phyloP scores from a whole-genome alignment of 2,113 vertebrate genomes.

The Pomatostomus ruficeps region DNA sequence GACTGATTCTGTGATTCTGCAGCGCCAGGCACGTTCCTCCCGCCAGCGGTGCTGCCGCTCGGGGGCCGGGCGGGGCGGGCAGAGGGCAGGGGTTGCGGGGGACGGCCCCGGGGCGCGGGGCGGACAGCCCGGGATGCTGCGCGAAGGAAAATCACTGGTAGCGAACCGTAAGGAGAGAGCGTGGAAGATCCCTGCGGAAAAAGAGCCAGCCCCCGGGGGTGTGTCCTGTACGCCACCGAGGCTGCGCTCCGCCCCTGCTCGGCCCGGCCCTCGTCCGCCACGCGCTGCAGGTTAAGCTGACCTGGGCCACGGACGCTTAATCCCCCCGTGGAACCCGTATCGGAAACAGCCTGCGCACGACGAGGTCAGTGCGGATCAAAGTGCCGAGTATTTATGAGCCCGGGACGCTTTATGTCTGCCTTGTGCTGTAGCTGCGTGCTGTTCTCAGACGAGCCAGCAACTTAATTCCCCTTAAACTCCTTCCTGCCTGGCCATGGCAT shows the following conservation, averaged over 20 bases:
- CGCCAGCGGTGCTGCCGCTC: not conserved
- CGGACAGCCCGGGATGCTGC: too few species aligned
- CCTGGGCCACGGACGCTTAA: too few species aligned
- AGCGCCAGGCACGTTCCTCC: not conserved
- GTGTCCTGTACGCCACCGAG: fast-evolving
- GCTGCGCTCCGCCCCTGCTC: not conserved
- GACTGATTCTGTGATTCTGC: not conserved
- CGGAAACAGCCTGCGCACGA: not conserved
- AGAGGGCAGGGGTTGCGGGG: not conserved
- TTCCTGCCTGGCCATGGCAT: too few species aligned
- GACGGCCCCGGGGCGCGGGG: not conserved
- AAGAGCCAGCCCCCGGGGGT: not conserved
- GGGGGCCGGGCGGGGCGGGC: too few species aligned
- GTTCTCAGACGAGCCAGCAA: not conserved
- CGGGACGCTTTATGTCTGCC: not conserved
- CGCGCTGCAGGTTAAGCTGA: fast-evolving
- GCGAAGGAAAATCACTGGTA: not conserved
- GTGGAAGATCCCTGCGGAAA: not conserved
- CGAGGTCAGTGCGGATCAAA: not conserved
- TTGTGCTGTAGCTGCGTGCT: not conserved
- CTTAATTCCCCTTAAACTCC: not conserved
- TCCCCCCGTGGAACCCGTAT: fast-evolving
- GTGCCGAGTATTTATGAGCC: fast-evolving
- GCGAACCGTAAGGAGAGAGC: fast-evolving
- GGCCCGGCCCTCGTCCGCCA: fast-evolving